Conservation (phyloP, 2,113 vertebrate species). For the Paedocypris sp. region DNA sequence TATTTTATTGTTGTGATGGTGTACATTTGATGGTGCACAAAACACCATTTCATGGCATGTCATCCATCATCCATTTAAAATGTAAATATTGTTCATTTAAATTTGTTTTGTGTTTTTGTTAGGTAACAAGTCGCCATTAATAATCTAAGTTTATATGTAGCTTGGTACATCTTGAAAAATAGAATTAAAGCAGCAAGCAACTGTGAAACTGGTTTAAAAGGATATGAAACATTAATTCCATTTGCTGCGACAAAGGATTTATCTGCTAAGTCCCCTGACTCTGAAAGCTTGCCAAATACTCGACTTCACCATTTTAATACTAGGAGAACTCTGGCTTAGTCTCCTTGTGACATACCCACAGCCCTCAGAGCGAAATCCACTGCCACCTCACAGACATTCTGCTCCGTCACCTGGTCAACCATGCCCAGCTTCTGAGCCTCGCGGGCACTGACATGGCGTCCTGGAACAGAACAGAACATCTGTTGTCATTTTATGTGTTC, state of each 20-base stretch:
- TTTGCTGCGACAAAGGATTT: constrained; percentile 5
- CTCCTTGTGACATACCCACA: constrained; percentile 60
- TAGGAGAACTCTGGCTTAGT: neutral
- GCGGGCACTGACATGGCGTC: constrained; percentile 64
- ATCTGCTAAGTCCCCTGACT: constrained; percentile 11
- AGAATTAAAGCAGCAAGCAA: constrained; percentile 50
- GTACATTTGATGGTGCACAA: no score
- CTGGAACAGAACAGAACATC: constrained; percentile 51
- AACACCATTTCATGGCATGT: no score
- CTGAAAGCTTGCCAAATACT: constrained; percentile 30
- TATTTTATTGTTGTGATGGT: no score
- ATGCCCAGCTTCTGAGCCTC: constrained; percentile 81
- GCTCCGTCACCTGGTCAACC: constrained; percentile 71
- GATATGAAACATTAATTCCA: constrained; percentile 57
- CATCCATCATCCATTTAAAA: no score
- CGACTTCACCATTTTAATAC: constrained; percentile 34
- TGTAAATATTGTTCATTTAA: no score
- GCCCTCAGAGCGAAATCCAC: constrained; percentile 66
- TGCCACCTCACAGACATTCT: constrained; percentile 62
- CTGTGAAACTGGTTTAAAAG: constrained; percentile 54
- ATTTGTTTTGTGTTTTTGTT: no score
- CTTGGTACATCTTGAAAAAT: constrained; percentile 57
- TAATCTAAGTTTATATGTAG: constrained; percentile 53
- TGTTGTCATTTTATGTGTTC: no score
- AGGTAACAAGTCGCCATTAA: constrained; percentile 39